Percentiles rank a stretch among this genome's conserved stretches.
Evolutionary conservation across 2,888 invertebrate species (phyloP).

Genomic region (Epirrhoe alternata): DNA sequence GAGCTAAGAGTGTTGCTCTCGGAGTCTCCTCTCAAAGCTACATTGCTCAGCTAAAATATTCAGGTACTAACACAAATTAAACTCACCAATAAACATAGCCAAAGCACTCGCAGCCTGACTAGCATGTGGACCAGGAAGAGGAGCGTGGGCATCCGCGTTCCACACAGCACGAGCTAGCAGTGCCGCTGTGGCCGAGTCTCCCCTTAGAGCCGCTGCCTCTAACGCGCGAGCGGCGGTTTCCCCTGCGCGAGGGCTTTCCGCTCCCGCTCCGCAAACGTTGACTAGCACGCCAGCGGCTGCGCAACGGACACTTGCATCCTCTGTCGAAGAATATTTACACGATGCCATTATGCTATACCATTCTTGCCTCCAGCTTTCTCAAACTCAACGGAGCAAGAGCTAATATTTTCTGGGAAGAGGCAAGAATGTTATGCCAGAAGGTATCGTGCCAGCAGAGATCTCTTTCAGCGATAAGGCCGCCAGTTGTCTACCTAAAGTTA

Average conservation of each 20-base stretch:
- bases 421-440: no score
- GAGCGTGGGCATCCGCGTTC: conserved; percentile 63
- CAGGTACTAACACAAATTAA: no score
- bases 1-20: no score
- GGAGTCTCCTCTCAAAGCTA: no score
- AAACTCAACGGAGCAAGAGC: no score
- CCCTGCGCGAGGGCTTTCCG: conserved; percentile 48
- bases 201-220: conserved; percentile 49
- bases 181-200: conserved; percentile 56
- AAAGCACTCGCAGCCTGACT: conserved; percentile 71
- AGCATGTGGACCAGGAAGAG: conserved; percentile 55
- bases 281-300: conserved; percentile 93
- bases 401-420: no score
- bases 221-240: conserved; percentile 82
- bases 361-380: no score
- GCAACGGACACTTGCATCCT: conserved; percentile 88
- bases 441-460: no score
- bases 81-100: conserved; percentile 89
- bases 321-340: conserved; percentile 63
- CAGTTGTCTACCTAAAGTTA: no score
- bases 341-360: no score
- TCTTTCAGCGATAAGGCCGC: no score
- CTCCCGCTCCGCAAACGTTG: conserved; percentile 86
- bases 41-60: no score
- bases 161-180: conserved; percentile 63